Percentiles rank a stretch among this genome's conserved stretches.
Conservation (phyloP, 2,888 invertebrate genomes). For the Lycia hirtaria region DNA sequence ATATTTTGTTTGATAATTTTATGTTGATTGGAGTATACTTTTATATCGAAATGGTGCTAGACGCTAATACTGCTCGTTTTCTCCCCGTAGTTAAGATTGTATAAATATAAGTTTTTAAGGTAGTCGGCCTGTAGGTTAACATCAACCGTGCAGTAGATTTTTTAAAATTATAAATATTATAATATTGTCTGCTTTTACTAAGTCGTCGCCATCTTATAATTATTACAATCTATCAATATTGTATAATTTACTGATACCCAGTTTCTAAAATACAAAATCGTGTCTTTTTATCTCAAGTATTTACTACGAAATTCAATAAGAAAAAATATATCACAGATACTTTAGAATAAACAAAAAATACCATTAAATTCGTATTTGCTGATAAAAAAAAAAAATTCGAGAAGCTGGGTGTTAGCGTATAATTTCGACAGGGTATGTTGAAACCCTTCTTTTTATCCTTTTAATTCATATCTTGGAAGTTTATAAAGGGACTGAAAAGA, state of each 20-base stretch:
- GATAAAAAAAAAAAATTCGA: neutral
- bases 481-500: constrained; percentile 74
- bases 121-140: constrained; percentile 12
- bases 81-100: constrained; percentile 72
- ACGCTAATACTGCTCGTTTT: constrained; percentile 70
- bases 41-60: constrained; percentile 84
- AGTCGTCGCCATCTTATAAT: constrained; percentile 69
- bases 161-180: constrained; percentile 38
- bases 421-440: constrained; percentile 71
- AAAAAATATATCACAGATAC: too few species aligned
- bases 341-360: too few species aligned
- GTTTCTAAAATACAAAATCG: neutral
- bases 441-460: constrained; percentile 62
- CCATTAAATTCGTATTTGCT: too few species aligned
- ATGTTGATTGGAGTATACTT: constrained; percentile 76
- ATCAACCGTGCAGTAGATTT: constrained; percentile 46
- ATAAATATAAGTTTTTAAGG: constrained; percentile 48
- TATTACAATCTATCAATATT: constrained; percentile 48
- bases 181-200: constrained; percentile 56
- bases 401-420: constrained; percentile 46
- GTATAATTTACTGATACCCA: constrained; percentile 30
- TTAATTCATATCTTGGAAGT: constrained; percentile 68
- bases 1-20: constrained; percentile 79
- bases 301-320: neutral
- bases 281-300: neutral